A percentile compares a stretch with the other conserved stretches of the same genome.
These are phyloP conservation scores for Cetonia aurata DNA, from an alignment of 2,888 invertebrate genomes.

Conservation along the genomic window DNA sequence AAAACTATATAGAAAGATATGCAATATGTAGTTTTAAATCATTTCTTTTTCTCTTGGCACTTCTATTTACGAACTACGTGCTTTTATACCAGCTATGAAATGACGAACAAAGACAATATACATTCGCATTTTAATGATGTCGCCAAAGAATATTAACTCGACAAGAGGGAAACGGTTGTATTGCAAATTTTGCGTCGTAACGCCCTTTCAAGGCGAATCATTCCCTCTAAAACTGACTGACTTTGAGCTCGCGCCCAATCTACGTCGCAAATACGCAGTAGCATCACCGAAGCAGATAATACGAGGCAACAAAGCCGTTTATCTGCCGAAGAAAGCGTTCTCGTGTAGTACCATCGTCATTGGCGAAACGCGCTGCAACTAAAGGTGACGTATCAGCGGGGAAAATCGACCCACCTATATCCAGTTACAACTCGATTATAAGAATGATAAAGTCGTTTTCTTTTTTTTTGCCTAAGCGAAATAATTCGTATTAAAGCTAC, in stretches of 20 bases:
- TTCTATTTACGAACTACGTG: background rate
- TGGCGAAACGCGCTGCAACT: constrained; percentile 49
- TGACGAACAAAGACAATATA: constrained; percentile 10
- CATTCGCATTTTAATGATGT: constrained; percentile 17
- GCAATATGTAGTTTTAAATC: too few relatives aligned
- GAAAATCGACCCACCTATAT: too few relatives aligned
- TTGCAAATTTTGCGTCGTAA: constrained; percentile 28
- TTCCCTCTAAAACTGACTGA: constrained; percentile 44
- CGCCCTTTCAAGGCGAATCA: constrained; percentile 7
- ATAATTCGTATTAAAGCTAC: too few relatives aligned
- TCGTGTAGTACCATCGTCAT: constrained; percentile 51
- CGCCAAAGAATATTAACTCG: constrained; percentile 4
- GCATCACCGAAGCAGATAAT: constrained; percentile 55
- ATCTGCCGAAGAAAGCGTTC: constrained; percentile 59
- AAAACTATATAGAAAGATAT: too few relatives aligned
- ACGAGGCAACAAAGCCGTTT: constrained; percentile 59
- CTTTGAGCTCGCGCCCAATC: constrained; percentile 49
- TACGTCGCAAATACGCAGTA: constrained; percentile 51
- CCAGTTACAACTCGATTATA: too few relatives aligned
- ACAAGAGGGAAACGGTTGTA: background rate
- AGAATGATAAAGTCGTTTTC: too few relatives aligned
- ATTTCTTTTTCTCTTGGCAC: background rate
- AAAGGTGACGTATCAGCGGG: constrained; percentile 16
- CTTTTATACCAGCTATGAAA: background rate
- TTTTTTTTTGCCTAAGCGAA: too few relatives aligned